Evolutionary conservation across 1,140 invertebrate species (phyloP).

Genomic region (Cydia strobilella): DNA sequence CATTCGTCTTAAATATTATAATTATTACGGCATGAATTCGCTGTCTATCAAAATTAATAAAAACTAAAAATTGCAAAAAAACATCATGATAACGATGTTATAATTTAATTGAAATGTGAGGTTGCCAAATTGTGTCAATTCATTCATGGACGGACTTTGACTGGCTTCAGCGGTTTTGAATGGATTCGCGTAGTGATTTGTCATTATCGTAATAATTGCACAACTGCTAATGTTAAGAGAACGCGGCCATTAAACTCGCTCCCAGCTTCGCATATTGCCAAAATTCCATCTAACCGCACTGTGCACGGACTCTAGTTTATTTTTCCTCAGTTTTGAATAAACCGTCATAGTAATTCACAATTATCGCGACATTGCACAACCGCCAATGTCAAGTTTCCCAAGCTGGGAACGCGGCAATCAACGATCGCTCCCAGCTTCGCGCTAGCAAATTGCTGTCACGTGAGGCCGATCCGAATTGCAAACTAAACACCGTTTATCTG

Average conservation of each 20-base stretch:
- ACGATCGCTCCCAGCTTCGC: conserved; percentile 18
- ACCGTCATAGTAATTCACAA: not conserved
- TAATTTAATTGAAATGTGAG: not conserved
- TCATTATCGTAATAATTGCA: conserved; percentile 21
- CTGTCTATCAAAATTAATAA: not conserved
- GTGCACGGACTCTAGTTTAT: no score
- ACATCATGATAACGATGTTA: not conserved
- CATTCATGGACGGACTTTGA: not conserved
- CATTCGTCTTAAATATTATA: not conserved
- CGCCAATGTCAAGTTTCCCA: conserved; percentile 27
- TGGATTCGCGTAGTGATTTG: not conserved
- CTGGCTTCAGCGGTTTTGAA: not conserved
- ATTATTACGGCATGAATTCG: not conserved
- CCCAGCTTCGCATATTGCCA: not conserved
- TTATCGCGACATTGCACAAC: conserved; percentile 28
- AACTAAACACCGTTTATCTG: not conserved
- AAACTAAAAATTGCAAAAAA: not conserved
- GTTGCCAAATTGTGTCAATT: not conserved
- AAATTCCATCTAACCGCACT: not conserved
- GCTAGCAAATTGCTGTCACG: conserved; percentile 11
- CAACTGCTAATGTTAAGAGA: not conserved
- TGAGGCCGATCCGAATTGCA: conserved; percentile 21
- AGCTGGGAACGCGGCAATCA: conserved; percentile 23
- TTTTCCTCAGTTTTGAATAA: not conserved
- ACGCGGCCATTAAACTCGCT: not conserved